Percentiles rank a stretch among this genome's conserved stretches.
These are phyloP conservation scores for Macropus fuliginosus DNA, from an alignment of 2,797 vertebrate genomes.

Conservation along the genomic window DNA sequence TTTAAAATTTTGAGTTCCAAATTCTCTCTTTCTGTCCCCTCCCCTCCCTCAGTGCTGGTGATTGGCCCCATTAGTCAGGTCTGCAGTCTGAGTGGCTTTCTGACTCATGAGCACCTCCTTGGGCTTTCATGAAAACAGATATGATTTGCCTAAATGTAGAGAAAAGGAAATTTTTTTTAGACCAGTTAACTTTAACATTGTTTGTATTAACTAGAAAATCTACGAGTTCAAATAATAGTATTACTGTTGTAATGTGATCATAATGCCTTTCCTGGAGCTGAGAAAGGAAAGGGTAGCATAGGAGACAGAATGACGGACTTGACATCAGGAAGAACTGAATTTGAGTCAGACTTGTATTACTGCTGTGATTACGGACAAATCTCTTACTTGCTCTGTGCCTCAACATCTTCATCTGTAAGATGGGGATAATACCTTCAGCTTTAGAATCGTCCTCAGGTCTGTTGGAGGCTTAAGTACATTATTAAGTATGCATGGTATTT, in stretches of 20 bases:
- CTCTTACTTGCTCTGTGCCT: not conserved
- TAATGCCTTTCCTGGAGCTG: not conserved
- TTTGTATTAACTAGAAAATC: not conserved
- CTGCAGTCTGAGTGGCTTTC: not conserved
- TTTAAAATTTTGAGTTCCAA: not conserved
- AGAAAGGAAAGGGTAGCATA: not conserved
- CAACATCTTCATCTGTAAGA: not conserved
- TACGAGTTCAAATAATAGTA: not conserved
- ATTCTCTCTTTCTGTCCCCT: not conserved
- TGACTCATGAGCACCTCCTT: not conserved
- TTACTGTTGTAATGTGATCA: not conserved
- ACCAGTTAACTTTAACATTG: not conserved
- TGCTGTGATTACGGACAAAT: not conserved
- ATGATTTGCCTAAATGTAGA: not conserved
- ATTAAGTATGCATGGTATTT: not conserved
- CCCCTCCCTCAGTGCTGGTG: not conserved
- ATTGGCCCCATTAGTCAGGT: not conserved
- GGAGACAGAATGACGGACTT: not conserved
- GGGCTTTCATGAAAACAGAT: not conserved
- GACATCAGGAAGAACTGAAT: not conserved
- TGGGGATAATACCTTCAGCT: not conserved
- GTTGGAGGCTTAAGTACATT: not conserved
- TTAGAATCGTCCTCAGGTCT: not conserved
- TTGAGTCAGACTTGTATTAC: not conserved
- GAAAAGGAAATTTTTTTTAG: not conserved